These are phyloP conservation scores for Uria lomvia DNA, from an alignment of 2,113 vertebrate species.

Conservation along the genomic window DNA sequence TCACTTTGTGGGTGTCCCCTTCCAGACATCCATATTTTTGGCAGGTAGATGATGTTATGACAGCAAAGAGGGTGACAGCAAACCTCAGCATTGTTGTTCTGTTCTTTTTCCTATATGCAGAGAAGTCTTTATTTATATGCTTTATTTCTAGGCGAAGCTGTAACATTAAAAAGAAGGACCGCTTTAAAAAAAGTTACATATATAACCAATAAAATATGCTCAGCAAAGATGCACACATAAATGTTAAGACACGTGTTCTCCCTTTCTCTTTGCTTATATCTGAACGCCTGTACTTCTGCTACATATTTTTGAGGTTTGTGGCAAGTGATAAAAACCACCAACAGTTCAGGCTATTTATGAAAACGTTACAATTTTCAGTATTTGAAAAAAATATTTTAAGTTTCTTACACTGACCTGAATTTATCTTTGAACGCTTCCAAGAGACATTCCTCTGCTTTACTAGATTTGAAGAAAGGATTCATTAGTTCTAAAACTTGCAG, in stretches of 20 bases:
- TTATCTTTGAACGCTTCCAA: background rate
- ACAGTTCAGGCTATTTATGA: background rate
- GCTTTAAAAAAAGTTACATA: background rate
- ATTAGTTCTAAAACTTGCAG: background rate
- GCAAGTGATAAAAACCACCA: background rate
- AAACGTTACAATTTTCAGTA: background rate
- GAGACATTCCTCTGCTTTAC: background rate
- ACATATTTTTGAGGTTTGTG: background rate
- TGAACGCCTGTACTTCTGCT: background rate
- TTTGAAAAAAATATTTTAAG: background rate
- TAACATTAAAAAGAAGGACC: background rate
- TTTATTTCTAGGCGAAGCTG: background rate
- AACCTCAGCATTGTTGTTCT: conserved; percentile 37
- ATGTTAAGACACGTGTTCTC: background rate
- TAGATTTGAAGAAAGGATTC: background rate
- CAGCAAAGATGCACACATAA: background rate
- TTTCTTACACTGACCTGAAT: background rate
- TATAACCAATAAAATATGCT: background rate
- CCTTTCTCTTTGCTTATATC: background rate
- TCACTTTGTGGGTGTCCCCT: conserved; percentile 57
- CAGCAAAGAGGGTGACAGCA: conserved; percentile 18
- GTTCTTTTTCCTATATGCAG: background rate
- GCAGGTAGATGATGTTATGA: background rate
- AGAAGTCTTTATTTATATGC: background rate
- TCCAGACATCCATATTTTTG: conserved; percentile 45